Conservation (phyloP, 2,888 invertebrate species). For the Cheilosia urbana region DNA sequence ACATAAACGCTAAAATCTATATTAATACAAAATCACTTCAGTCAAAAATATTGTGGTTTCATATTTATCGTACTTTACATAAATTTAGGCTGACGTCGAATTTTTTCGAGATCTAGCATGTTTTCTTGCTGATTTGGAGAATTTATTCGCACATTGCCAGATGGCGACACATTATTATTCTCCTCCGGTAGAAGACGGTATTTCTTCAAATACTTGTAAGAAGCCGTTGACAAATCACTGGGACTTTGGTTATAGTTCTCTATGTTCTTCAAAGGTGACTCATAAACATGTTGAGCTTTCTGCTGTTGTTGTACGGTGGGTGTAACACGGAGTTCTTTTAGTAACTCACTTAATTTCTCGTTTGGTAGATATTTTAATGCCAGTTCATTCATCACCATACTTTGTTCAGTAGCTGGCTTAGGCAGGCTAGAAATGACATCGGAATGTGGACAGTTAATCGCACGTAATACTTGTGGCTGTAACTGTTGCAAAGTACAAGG, state of each 20-base stretch:
- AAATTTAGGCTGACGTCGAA: constrained; percentile 81
- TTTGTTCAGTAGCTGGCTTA: constrained; percentile 80
- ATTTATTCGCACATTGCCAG: constrained; percentile 59
- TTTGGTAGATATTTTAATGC: constrained; percentile 82
- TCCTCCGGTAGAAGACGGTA: constrained; percentile 81
- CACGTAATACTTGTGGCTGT: constrained; percentile 6
- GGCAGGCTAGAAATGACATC: constrained; percentile 40
- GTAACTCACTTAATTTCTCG: constrained; percentile 79
- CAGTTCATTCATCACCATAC: constrained; percentile 82
- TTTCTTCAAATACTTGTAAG: constrained; percentile 81
- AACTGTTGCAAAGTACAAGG: constrained; percentile 14
- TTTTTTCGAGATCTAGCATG: constrained; percentile 80
- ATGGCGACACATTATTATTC: constrained; percentile 64
- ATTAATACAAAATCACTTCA: constrained; percentile 7
- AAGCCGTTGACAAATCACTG: constrained; percentile 81
- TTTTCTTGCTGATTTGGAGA: constrained; percentile 71
- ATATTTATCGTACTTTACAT: constrained; percentile 72
- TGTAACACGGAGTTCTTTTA: constrained; percentile 78
- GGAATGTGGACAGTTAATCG: constrained; percentile 7
- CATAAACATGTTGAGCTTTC: constrained; percentile 19
- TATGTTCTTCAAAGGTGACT: constrained; percentile 77
- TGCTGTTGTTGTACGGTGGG: constrained; percentile 36
- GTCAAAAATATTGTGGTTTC: constrained; percentile 7
- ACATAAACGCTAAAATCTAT: background rate
- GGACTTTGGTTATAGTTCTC: constrained; percentile 79